Base-by-base conservation (phyloP, 2,888 invertebrate genomes). In the Machimus atricapillus region DNA sequence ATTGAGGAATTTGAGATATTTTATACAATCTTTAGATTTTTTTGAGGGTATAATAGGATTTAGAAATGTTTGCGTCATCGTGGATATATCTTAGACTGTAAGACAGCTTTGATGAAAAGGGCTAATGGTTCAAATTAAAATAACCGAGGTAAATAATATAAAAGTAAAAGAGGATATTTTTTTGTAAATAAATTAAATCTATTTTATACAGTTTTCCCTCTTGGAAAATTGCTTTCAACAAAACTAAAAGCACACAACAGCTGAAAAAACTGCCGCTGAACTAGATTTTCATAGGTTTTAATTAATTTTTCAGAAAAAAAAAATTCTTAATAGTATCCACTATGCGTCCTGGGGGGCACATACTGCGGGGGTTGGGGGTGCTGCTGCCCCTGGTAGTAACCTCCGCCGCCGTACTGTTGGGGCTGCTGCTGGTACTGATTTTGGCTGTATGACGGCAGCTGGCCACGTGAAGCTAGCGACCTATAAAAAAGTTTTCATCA, bases 371-470 rank as follows among this genome's bases (percentile, higher is more conserved):
- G 66, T 12, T 66, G 56, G 40, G 19, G 34, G 7, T 83, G 31
- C 31, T 73, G 83, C 74, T 74, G 85, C 0, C 40, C 40, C 27
- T 85, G 85, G 31, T 85, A 73, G 56, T 85, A 85, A 14, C 74
- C 85, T 8, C 85, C 85, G 12, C 74, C 27, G n/a, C 43, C 43
- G 19, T 73, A 40, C 5, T 73, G 31, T 27, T 85, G 85, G 9
- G 66, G 16, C 43, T 82, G 85, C 9, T 40, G 31, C 9, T 85
- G 85, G 12, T 85, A 23, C 43, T 82, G 83, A 8, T 16, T 14
- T n/a, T 23, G 73, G 31, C 14, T 27, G 19, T 85, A 40, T 8
- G n/a, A 12, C 12, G 19, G 66, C 14, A 66, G 12, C 12, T 12
- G 23, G 19, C 66, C 66, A 12, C 85, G 56, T 34, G 56, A 9